Conservation (phyloP, 2,113 vertebrate genomes). For the Perognathus longimembris region DNA sequence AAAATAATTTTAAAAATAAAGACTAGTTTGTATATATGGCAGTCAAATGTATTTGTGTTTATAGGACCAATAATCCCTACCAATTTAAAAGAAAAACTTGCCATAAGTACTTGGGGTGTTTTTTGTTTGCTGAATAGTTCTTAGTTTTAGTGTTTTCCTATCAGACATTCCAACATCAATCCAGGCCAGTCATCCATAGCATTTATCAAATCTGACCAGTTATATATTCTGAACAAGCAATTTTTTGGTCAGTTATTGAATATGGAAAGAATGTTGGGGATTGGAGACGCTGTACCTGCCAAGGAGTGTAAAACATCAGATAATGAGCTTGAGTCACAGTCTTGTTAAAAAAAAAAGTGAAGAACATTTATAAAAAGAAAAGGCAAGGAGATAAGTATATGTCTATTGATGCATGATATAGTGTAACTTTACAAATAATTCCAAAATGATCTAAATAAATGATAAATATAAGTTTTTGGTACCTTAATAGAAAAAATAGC, state of each 20-base stretch:
- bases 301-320: too few species aligned
- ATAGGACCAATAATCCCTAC: background rate
- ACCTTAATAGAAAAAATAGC: background rate
- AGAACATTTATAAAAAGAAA: background rate
- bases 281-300: too few species aligned
- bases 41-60: constrained; percentile 12
- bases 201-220: background rate
- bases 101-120: background rate
- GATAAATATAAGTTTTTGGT: background rate
- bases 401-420: background rate
- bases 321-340: too few species aligned
- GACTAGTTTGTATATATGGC: background rate
- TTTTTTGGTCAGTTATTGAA: background rate
- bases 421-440: background rate
- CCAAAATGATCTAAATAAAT: background rate
- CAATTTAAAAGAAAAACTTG: constrained; percentile 17
- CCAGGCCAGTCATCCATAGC: background rate
- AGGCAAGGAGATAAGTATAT: background rate
- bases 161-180: background rate
- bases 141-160: background rate
- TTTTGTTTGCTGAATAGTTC: background rate
- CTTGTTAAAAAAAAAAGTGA: too few species aligned
- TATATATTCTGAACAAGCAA: background rate
- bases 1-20: constrained; percentile 18
- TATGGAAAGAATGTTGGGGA: background rate